Conservation (phyloP, 2,888 invertebrate genomes). For the Leptogaster cylindrica region DNA sequence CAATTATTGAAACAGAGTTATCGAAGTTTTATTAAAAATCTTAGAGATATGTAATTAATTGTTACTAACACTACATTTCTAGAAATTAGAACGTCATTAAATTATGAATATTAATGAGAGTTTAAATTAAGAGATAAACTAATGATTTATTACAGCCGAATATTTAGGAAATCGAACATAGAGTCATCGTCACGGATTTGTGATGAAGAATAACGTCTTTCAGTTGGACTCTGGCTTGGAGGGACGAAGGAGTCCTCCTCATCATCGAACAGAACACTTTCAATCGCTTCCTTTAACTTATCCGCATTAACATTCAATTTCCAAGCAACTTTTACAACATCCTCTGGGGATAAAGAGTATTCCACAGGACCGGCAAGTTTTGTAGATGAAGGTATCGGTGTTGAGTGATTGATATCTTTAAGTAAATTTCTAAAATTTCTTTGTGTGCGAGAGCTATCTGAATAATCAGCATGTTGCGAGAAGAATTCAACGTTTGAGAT, state of each 20-base stretch:
- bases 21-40: slow-evolving; percentile 24
- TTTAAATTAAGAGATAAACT: background rate
- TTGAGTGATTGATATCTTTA: too few relatives aligned
- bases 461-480: too few relatives aligned
- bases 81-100: slow-evolving; percentile 29
- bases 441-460: too few relatives aligned
- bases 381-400: too few relatives aligned
- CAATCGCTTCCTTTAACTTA: background rate
- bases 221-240: background rate
- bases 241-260: background rate
- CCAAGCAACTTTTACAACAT: background rate
- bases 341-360: background rate
- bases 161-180: background rate
- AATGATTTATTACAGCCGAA: background rate
- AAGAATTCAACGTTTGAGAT: too few relatives aligned
- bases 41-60: slow-evolving; percentile 22
- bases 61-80: slow-evolving; percentile 18
- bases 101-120: background rate
- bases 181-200: background rate
- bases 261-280: background rate
- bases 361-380: too few relatives aligned
- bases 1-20: background rate
- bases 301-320: background rate
- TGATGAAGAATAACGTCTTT: background rate
- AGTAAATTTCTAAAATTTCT: too few relatives aligned